Evolutionary conservation across 2,888 invertebrate genomes (phyloP), one percentile per base, ranked within the genome.

Genomic region (Conus canariensis): DNA sequence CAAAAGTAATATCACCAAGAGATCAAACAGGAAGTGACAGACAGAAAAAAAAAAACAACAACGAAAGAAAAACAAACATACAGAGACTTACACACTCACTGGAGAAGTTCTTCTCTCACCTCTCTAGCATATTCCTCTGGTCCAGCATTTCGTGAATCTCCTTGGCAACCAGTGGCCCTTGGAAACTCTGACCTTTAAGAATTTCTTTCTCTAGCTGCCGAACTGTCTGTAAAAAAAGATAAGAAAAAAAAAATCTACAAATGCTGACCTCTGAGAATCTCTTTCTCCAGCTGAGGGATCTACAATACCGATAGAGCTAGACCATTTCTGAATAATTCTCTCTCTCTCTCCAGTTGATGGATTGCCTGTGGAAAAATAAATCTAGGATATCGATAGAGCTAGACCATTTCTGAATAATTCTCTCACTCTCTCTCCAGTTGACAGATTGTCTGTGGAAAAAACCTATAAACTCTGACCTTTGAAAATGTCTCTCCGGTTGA

Each of bases 171-270:
- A 98, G 98, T 0, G 99, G 99, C 0, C 99, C 99, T 96, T 99
- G 99, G 89, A 99, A 97, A 95, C 99, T 99, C 97, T 99, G 99
- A 7, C 99, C 99, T 96, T 99, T 99, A 70, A 99, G 97, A 97
- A 99, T 97, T 96, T 99, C 99, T 93, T 97, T 97, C 96, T 99
- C 99, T 64, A 99, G 96, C 94, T 98, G 98, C 94, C 97, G 98
- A 95, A 99, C 98, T 0, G 98, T 93, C 97, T 97, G 92, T 58
- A 93, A 93, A 60, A 16, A 59, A 60, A 58, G 30, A 30, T 30
- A 30, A 30, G 30, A 25, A 7, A 25, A 45, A 25, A 45, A 60
- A 56, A 83, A 64, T 16, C 16, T 64, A 0, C 10, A 10, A 16
- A 10, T 64, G 60, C 10, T 10, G 58, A 22, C 70, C 19, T n/a